phyloP scores from a whole-genome alignment of 2,113 vertebrate genomes.

The Rhinopithecus roxellana region DNA sequence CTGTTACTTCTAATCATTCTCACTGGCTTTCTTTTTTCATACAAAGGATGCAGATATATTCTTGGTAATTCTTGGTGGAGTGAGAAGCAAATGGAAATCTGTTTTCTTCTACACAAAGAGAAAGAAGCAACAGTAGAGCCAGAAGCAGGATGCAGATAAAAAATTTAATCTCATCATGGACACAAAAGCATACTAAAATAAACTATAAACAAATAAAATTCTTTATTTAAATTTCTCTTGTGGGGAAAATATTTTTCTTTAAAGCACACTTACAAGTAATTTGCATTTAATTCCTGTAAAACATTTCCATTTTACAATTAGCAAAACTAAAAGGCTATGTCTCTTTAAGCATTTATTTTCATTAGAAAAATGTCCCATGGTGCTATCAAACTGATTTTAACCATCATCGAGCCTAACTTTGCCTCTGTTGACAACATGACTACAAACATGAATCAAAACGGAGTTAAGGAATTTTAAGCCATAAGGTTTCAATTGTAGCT shows the following conservation, averaged over 20 bases:
- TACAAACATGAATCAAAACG: background rate
- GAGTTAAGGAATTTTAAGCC: background rate
- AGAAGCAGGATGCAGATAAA: background rate
- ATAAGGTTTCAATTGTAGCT: background rate
- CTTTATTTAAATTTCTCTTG: slow-evolving; percentile 47
- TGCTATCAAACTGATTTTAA: background rate
- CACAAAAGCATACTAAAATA: background rate
- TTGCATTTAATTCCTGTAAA: background rate
- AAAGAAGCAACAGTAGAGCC: background rate
- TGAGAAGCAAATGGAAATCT: background rate
- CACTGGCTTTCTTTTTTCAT: background rate
- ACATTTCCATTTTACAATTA: background rate
- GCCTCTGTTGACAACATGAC: background rate
- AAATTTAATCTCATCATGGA: background rate
- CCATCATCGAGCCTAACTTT: background rate
- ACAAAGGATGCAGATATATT: background rate
- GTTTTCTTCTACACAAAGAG: background rate
- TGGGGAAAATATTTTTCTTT: background rate
- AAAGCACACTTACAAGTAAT: slow-evolving; percentile 10
- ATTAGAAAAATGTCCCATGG: background rate
- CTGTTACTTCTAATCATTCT: background rate
- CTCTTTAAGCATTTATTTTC: slow-evolving; percentile 4
- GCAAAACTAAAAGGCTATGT: slow-evolving; percentile 42
- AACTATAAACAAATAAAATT: background rate
- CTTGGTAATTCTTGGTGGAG: background rate